Conservation (phyloP, 2,113 vertebrate species). For the Actenoides lindsayi region DNA sequence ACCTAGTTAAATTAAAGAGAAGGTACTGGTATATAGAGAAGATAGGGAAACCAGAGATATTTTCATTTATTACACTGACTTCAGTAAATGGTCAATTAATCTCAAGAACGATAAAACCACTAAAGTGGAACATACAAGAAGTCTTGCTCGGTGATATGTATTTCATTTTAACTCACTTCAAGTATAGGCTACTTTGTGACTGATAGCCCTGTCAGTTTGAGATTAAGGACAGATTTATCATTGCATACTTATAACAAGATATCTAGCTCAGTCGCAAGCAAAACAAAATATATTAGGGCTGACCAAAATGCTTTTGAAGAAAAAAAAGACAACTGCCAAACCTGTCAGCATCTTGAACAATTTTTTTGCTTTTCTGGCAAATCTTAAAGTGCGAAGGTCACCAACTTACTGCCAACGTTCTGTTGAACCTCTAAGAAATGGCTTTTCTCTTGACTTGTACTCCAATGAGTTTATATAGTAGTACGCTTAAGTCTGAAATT, state of each 20-base stretch:
- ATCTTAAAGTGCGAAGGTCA: not conserved
- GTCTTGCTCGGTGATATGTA: conserved; percentile 18
- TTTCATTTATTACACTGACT: conserved; percentile 45
- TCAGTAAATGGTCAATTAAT: conserved; percentile 53
- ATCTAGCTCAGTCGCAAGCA: not conserved
- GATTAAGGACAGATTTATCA: conserved; percentile 29
- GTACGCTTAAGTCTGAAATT: not conserved
- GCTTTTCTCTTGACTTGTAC: not conserved
- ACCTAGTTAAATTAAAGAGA: conserved; percentile 10
- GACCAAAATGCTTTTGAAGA: not conserved
- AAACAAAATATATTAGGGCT: not conserved
- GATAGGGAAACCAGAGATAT: not conserved
- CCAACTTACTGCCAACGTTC: not conserved
- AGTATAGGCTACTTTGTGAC: conserved; percentile 23
- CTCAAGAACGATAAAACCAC: conserved; percentile 36
- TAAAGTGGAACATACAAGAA: conserved; percentile 19
- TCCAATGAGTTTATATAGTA: not conserved
- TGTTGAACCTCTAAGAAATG: not conserved
- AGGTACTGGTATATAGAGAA: not conserved
- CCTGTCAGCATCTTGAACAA: not conserved
- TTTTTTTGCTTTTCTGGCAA: not conserved
- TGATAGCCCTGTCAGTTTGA: conserved; percentile 19
- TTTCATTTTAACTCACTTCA: conserved; percentile 43
- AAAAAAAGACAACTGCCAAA: not conserved
- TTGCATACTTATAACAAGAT: not conserved